Evolutionary conservation across 2,888 invertebrate genomes (phyloP), one percentile per base, ranked within the genome.

Genomic region (Craniophora ligustri): DNA sequence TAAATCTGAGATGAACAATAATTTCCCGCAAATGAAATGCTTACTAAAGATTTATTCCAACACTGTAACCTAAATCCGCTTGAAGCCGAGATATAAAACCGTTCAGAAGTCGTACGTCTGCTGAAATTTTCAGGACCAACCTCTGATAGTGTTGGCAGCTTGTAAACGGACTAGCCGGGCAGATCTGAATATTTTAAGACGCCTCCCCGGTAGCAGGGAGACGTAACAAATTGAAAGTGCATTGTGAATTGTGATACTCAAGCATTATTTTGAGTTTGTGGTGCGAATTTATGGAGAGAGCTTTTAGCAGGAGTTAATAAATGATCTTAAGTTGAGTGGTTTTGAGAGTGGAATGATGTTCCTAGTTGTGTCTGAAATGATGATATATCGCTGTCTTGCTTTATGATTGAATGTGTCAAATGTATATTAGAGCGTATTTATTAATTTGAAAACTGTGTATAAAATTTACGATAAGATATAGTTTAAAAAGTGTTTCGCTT

Each of bases 151-250:
- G 35, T 28, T 28, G 39, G 28, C 31, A 23, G 47, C 14, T 18
- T 44, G 30, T 53, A 53, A 53, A 53, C 53, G 21, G 16, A n/a
- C 14, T 13, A 31, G 28, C 34, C n/a, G 32, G 34, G 32, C 47
- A 44, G 35, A 40, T 19, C 7, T 64, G 36, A 62, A 64, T 64
- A 64, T 64, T 64, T 67, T 15, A 64, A 21, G 30, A 21, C 13
- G 13, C 26, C 16, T 36, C 16, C 42, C 16, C 14, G 26, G 10
- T 6, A 34, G 39, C 60, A 42, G 36, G 41, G 46, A 36, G 14
- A 15, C 7, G 45, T 62, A 31, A 38, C 26, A 50, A 60, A 60
- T 62, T 60, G 45, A 46, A 67, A 67, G 26, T 67, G 67, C 67
- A 67, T 39, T 46, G 41, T 42, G 30, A 44, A 67, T 39, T 46